These are phyloP conservation scores for Urocynchramus pylzowi DNA, from an alignment of 2,113 vertebrate species.

Conservation along the genomic window DNA sequence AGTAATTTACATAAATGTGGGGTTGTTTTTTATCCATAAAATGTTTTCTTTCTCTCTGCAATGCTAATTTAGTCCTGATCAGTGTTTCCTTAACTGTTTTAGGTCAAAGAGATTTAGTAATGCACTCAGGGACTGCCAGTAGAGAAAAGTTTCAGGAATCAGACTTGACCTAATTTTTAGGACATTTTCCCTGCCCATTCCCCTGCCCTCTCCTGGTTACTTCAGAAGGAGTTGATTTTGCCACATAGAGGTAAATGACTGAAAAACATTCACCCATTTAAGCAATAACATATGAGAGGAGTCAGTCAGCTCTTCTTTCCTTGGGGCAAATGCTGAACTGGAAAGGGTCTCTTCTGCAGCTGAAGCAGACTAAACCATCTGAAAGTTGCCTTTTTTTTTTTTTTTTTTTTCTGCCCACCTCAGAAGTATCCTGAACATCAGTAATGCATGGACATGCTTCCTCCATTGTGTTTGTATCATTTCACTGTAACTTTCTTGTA, in stretches of 20 bases:
- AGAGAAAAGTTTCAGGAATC: background rate
- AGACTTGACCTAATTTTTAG: background rate
- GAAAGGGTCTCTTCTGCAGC: background rate
- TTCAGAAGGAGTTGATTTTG: background rate
- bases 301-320: background rate
- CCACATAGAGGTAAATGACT: background rate
- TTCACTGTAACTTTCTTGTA: background rate
- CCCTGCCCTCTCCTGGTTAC: fast-evolving
- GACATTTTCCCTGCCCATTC: background rate
- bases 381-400: background rate
- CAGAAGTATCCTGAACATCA: background rate
- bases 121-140: fast-evolving
- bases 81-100: background rate
- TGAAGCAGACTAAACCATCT: background rate
- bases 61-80: background rate
- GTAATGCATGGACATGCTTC: background rate
- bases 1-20: background rate
- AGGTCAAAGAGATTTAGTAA: background rate
- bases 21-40: background rate
- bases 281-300: background rate
- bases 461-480: background rate
- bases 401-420: background rate
- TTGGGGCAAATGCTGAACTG: background rate
- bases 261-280: background rate
- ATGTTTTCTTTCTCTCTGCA: background rate